Percentiles rank a stretch among this genome's conserved stretches.
Evolutionary conservation across 2,797 vertebrate species (phyloP).

Genomic region (Chelon auratus): DNA sequence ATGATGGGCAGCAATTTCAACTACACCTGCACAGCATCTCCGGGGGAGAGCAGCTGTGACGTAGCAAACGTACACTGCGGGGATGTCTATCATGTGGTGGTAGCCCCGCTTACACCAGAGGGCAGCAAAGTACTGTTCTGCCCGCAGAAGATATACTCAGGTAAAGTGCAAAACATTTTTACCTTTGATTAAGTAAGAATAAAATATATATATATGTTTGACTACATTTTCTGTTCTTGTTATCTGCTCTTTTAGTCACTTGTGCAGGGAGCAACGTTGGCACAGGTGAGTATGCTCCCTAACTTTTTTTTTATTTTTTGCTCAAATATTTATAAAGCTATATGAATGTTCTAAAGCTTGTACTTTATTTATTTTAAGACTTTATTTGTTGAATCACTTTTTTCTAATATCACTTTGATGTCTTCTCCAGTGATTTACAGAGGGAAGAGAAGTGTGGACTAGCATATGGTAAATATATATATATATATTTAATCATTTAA

Average conservation of each 20-base stretch:
- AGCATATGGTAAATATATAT: slow-evolving; percentile 58
- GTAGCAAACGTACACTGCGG: slow-evolving; percentile 86
- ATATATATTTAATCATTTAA: background rate
- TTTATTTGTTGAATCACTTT: background rate
- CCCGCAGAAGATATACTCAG: slow-evolving; percentile 90
- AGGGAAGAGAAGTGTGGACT: slow-evolving; percentile 89
- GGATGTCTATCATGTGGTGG: slow-evolving; percentile 86
- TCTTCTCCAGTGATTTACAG: slow-evolving; percentile 89
- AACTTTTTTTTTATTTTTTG: background rate
- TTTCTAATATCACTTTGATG: slow-evolving; percentile 31
- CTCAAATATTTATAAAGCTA: background rate
- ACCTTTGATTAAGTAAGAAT: too few relatives aligned
- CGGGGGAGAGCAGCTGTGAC: slow-evolving; percentile 86
- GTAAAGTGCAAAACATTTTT: slow-evolving; percentile 52
- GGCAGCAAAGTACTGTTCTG: slow-evolving; percentile 87
- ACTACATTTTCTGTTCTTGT: background rate
- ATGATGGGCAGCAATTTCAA: slow-evolving; percentile 83
- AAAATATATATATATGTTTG: background rate
- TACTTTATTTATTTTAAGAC: background rate
- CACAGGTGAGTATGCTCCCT: slow-evolving; percentile 82
- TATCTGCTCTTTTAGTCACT: slow-evolving; percentile 83
- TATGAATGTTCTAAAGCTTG: background rate
- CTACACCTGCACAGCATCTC: slow-evolving; percentile 84
- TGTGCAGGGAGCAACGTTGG: slow-evolving; percentile 89
- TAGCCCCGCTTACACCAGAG: slow-evolving; percentile 85